Conservation (phyloP, 2,797 vertebrate genomes). For the Margarornis squamiger region DNA sequence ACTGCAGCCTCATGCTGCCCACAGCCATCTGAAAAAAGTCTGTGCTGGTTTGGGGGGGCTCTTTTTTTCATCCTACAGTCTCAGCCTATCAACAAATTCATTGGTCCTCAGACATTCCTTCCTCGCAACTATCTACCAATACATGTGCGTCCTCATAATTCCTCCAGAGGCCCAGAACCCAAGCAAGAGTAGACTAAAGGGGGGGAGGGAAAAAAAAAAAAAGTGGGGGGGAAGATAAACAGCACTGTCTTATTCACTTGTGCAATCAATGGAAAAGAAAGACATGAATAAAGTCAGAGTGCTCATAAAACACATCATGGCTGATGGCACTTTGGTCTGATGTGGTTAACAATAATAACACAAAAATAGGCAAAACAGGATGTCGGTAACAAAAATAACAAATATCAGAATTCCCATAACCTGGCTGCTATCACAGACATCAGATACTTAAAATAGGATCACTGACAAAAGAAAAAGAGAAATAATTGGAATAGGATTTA, state of each 20-base stretch:
- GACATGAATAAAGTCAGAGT: neutral
- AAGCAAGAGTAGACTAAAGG: neutral
- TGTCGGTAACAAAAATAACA: neutral
- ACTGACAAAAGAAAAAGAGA: neutral
- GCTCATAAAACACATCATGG: neutral
- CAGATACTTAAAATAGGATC: neutral
- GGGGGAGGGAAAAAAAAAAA: too few species aligned
- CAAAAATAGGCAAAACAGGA: neutral
- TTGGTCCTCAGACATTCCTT: neutral
- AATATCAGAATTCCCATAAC: neutral
- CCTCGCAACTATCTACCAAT: neutral
- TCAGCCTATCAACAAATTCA: neutral
- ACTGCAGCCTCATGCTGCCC: neutral
- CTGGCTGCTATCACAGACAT: neutral
- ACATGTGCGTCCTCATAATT: neutral
- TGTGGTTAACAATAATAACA: neutral
- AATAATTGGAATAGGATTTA: neutral
- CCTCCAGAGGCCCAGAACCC: neutral
- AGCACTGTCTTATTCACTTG: neutral
- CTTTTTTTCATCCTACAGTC: neutral
- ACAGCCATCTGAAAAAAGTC: neutral
- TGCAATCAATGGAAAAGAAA: neutral
- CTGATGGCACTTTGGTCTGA: neutral
- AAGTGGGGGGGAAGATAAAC: neutral
- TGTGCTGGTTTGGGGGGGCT: too few species aligned